phyloP scores from a whole-genome alignment of 1,140 invertebrate genomes.

The Glomeris maerens region DNA sequence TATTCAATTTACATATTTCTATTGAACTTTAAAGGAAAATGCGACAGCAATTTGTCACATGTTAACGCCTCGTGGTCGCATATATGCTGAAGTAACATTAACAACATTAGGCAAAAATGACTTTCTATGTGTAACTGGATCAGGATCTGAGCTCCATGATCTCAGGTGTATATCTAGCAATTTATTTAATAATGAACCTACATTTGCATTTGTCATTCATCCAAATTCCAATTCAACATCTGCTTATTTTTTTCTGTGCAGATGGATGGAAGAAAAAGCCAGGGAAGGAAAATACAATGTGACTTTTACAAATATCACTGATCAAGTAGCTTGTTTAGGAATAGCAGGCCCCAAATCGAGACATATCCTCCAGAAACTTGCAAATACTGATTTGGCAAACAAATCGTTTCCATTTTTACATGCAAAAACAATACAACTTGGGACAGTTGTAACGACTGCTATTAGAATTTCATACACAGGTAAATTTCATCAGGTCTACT shows the following conservation, averaged over 20 bases:
- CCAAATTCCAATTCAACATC: not conserved
- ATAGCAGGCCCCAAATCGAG: slow-evolving; percentile 29
- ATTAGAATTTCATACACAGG: slow-evolving; percentile 31
- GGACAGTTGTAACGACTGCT: slow-evolving; percentile 20
- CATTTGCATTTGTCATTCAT: not conserved
- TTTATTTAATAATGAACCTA: not conserved
- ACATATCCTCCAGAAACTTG: slow-evolving; percentile 23
- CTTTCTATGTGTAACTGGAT: slow-evolving; percentile 30
- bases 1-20: no score
- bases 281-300: slow-evolving; percentile 19
- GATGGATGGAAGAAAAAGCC: slow-evolving; percentile 26
- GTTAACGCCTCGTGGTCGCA: slow-evolving; percentile 25
- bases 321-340: slow-evolving; percentile 25
- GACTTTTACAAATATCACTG: slow-evolving; percentile 25
- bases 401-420: slow-evolving; percentile 20
- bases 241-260: slow-evolving; percentile 15
- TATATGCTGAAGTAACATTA: slow-evolving; percentile 31
- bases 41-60: slow-evolving; percentile 28
- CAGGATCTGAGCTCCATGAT: slow-evolving; percentile 30
- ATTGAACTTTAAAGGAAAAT: no score
- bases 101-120: slow-evolving; percentile 18
- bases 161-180: slow-evolving; percentile 22
- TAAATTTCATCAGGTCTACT: no score
- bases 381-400: slow-evolving; percentile 13
- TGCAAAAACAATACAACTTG: slow-evolving; percentile 18